phyloP scores from a whole-genome alignment of 2,888 invertebrate species.

The Calliscelio sp. region DNA sequence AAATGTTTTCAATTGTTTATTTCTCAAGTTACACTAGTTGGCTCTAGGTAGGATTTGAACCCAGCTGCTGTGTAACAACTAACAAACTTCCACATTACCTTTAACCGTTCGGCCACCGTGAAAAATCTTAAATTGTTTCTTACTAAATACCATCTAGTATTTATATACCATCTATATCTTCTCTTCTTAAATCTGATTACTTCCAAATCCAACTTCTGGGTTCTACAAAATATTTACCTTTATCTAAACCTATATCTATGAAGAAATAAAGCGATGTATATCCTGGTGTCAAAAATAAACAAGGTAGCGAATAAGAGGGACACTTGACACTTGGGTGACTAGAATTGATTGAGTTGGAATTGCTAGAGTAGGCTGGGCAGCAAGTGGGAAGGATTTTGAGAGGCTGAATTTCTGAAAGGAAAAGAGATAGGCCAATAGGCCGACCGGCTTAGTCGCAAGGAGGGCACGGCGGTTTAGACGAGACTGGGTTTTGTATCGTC shows the following conservation, averaged over 20 bases:
- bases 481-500: constrained; percentile 84
- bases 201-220: no score
- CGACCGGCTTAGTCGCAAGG: constrained; percentile 49
- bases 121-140: no score
- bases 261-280: neutral
- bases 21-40: no score
- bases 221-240: no score
- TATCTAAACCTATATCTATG: neutral
- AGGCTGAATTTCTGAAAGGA: constrained; percentile 50
- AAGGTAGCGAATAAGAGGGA: constrained; percentile 72
- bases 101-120: no score
- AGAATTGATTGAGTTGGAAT: constrained; percentile 76
- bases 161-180: no score
- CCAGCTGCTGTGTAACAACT: no score
- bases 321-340: constrained; percentile 83
- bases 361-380: constrained; percentile 53
- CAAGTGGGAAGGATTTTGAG: constrained; percentile 73
- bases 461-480: constrained; percentile 72
- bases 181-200: no score
- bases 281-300: constrained; percentile 67
- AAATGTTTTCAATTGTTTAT: no score
- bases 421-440: constrained; percentile 74
- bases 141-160: no score
- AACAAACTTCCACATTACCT: no score
- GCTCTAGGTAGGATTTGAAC: no score